Base-by-base conservation (phyloP, 64 coral and sea anemone genomes). In the Actinia equina region DNA sequence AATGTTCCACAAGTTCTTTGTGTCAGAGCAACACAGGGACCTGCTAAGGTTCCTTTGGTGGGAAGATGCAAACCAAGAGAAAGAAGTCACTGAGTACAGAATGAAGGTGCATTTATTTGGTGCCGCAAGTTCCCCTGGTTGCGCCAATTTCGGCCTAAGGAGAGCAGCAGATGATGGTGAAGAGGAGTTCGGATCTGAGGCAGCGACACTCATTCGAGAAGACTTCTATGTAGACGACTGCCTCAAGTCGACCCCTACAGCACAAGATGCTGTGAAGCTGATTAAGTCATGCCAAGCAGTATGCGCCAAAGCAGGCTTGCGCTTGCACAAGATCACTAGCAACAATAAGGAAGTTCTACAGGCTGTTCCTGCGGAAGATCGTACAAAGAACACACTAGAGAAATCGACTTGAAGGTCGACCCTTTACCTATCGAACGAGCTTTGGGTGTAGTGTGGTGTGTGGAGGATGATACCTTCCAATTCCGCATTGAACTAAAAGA, bases 1-100 rank as follows among this genome's bases (percentile, higher is more conserved):
- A 18, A 90, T 90, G 89, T 90, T 90, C 49, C 82, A 90, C 44
- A 63, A 90, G 25, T 30, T 90, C 20, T 56, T 53, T 54, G 82
- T 90, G 42, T 44, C 27, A 18, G 74, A 76, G 57, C 42, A 59
- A 17, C 74, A 89, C 59, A 27, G 56, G 27, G 78, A 89, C 37
- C 74, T 77, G 7, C 44, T 89, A 56, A 56, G 87, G 17, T 89
- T 89, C 79, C 56, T 89, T 18, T 80, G 87, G 87, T 89, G 87
- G 79, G 76, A 67, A 65, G 64, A 67, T 15, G 85, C 59, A 23
- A 37, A 86, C 62, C 59, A 30, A 12, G 64, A 86, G 85, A 67
- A 86, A 65, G 22, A 65, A 20, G 58, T 67, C 30, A 61, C 42
- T 10, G 85, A 86, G 85, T 86, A 86, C 62, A 55, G 59, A 45